Evolutionary conservation across 1,140 invertebrate genomes (phyloP).

Genomic region (Ceratosolen solmsi): DNA sequence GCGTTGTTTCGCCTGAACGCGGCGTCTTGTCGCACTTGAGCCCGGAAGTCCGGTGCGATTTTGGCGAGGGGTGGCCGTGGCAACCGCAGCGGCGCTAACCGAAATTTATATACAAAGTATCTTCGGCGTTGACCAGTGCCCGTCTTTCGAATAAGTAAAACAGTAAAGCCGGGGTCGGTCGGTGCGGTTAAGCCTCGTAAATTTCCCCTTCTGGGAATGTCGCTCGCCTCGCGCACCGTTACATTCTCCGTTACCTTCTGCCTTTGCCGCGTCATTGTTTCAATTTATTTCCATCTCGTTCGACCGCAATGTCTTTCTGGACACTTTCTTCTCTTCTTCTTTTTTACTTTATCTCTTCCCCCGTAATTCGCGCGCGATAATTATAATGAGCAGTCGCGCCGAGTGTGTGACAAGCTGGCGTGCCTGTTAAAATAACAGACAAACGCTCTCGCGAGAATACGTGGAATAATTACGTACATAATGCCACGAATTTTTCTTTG

Average conservation of each 20-base stretch:
- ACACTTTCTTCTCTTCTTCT: too few species aligned
- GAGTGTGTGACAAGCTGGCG: too few species aligned
- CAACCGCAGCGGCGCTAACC: conserved; percentile 55
- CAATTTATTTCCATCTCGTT: background rate
- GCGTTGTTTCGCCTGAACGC: too few species aligned
- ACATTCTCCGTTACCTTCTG: background rate
- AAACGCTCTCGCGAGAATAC: too few species aligned
- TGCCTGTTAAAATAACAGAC: too few species aligned
- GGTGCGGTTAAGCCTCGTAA: conserved; percentile 66
- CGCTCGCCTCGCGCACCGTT: background rate
- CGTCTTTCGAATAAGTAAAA: conserved; percentile 65
- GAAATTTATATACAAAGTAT: conserved; percentile 73
- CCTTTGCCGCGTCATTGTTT: conserved; percentile 13
- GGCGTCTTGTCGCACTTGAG: conserved; percentile 18
- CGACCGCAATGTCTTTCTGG: background rate
- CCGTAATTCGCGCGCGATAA: too few species aligned
- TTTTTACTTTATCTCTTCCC: too few species aligned
- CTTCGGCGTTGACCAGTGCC: conserved; percentile 59
- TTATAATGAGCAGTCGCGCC: background rate
- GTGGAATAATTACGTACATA: too few species aligned
- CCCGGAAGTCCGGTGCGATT: conserved; percentile 27
- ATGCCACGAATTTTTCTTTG: too few species aligned
- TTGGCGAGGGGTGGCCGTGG: background rate
- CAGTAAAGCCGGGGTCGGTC: conserved; percentile 60
- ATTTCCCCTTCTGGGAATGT: conserved; percentile 60